Base-by-base conservation (phyloP, 2,888 invertebrate species). In the Rhingia campestris region DNA sequence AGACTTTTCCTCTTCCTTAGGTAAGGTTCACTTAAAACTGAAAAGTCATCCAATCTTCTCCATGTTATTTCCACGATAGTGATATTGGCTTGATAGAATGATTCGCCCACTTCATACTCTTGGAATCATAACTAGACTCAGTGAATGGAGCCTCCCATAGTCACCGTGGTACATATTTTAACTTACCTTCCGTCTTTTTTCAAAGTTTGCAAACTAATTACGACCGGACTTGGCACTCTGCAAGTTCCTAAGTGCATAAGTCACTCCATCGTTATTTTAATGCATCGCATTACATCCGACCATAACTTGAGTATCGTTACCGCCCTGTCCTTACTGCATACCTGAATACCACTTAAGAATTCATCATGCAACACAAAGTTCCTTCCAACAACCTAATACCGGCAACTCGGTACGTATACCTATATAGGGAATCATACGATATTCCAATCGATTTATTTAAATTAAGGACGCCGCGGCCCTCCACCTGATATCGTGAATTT, bases 361-460 rank as follows among this genome's bases (percentile, higher is more conserved):
- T 51, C 72, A 72, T 54, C 72, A 37, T 53, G 61, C 61, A 61
- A 43, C 54, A 7, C 37, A 14, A 63, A 47, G 61, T 47, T 37
- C 10, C 22, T 30, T 4, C 47, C 4, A 33, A 32, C 10, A 4
- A 22, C 3, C 6, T 10, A 5, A 39, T n/a, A 12, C 51, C 22
- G 4, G 33, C 33, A 59, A 0, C 51, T 22, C 22, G 22, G 22
- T 22, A 22, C 6, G 7, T 4, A 58, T 45, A 10, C 39, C 6
- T 69, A 32, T 14, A 7, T 32, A 64, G 12, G 39, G 30, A 61
- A 61, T 49, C 32, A 22, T 22, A 22, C 22, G 22, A 22, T 22
- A 22, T 32, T 66, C 49, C 10, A 51, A 75, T 66, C 66, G 75
- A 67, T 51, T 75, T 75, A 75, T 75, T 75, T 39, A 75, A 75